These are phyloP conservation scores for Tiliacea citrago DNA, from an alignment of 2,888 invertebrate genomes.

Conservation along the genomic window DNA sequence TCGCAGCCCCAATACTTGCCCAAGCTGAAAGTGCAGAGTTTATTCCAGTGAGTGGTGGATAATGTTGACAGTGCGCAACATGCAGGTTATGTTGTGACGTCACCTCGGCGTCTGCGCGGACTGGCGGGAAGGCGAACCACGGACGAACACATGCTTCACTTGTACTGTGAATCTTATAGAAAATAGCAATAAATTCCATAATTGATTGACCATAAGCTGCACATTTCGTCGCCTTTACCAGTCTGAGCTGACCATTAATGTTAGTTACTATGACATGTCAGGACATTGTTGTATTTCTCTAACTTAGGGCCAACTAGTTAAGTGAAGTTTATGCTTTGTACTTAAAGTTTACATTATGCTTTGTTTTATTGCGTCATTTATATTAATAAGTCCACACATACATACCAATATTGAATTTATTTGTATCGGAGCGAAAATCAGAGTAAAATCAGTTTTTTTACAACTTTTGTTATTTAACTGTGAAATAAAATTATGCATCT, in stretches of 20 bases:
- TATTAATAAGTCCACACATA: slow-evolving; percentile 38
- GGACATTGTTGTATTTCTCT: slow-evolving; percentile 64
- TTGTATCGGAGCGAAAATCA: slow-evolving; percentile 23
- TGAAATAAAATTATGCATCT: slow-evolving; percentile 23
- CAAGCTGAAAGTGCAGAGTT: slow-evolving; percentile 86
- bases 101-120: slow-evolving; percentile 9
- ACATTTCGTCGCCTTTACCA: slow-evolving; percentile 21
- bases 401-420: slow-evolving; percentile 42
- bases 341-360: slow-evolving; percentile 62
- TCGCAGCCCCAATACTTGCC: slow-evolving; percentile 82
- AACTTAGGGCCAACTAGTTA: slow-evolving; percentile 77
- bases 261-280: slow-evolving; percentile 44
- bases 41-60: slow-evolving; percentile 82
- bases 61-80: slow-evolving; percentile 19
- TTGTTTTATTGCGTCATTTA: slow-evolving; percentile 49
- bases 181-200: slow-evolving; percentile 24
- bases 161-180: slow-evolving; percentile 20
- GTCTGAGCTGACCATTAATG: slow-evolving; percentile 48
- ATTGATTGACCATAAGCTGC: slow-evolving; percentile 7
- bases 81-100: slow-evolving; percentile 28
- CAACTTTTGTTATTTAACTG: background rate
- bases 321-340: slow-evolving; percentile 65
- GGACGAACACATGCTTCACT: background rate
- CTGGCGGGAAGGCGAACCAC: slow-evolving; percentile 10
- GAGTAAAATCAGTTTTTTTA: slow-evolving; percentile 20